Evolutionary conservation across 2,797 vertebrate genomes (phyloP), one percentile per base, ranked within the genome.

Genomic region (Forpus xanthops): DNA sequence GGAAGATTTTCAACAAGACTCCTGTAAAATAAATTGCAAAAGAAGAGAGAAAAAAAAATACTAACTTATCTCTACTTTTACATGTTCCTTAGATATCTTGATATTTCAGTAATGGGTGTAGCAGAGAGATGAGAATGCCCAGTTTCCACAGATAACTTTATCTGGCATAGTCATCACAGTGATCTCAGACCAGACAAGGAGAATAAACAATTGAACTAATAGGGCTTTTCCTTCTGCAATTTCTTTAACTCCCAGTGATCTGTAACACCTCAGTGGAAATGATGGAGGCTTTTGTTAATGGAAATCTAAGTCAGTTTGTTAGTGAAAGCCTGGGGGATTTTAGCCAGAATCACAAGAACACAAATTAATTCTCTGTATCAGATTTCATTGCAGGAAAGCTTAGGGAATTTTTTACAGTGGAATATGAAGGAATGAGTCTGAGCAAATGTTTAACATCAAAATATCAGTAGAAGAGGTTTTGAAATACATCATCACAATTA

Each of bases 201-300:
- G 41, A 95, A 93, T 91, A 94, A 93, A 93, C 85, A 89, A 87
- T 76, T 92, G 72, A 92, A 78, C 53, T 89, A 84, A 85, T 49
- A 60, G 42, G 31, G 9, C 21, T 85, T 35, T 94, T 89, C 77
- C 42, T 4, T 56, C 66, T 89, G n/a, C 60, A 75, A 66, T 47
- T 85, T 76, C 64, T 93, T 94, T 92, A 95, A 94, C 87, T 93
- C 73, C 27, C 77, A 37, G 65, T 85, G 44, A 85, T 75, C 74
- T 60, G 24, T 60, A 85, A 50, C 35, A 24, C 14, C 80, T 89
- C 73, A 52, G 20, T 67, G 21, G 30, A 15, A 56, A 85, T 35
- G 27, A 83, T 39, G 4, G 6, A 9, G 20, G 8, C 5, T 70
- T 85, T 81, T 78, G 21, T 39, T 78, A 78, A 79, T 33, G 39